Conservation (phyloP, 2,113 vertebrate genomes). For the Spizaetus ornatus region DNA sequence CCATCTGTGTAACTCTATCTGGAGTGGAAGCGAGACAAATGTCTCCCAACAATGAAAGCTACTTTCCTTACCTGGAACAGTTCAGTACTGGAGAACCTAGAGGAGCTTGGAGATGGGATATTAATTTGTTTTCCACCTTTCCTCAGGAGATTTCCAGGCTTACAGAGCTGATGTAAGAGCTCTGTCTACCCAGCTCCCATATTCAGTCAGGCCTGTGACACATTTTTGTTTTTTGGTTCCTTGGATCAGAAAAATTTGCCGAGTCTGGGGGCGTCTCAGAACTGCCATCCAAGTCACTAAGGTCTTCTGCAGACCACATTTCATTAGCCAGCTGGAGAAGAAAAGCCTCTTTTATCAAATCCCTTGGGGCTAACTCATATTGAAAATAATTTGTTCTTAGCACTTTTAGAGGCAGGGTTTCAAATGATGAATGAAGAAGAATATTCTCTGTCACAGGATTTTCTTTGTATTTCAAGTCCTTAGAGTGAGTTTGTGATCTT, state of each 20-base stretch:
- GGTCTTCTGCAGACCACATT: slow-evolving; percentile 10
- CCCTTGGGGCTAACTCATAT: neutral
- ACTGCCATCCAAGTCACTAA: neutral
- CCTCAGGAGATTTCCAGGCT: neutral
- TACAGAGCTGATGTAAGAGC: neutral
- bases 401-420: neutral
- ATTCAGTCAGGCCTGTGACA: neutral
- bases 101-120: neutral
- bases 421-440: slow-evolving; percentile 35
- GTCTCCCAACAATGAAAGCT: neutral
- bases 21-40: neutral
- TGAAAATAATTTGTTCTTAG: slow-evolving; percentile 33
- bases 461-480: slow-evolving; percentile 29
- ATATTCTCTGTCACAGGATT: neutral
- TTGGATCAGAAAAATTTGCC: slow-evolving; percentile 8
- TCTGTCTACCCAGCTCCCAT: neutral
- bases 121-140: slow-evolving; percentile 25
- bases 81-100: neutral
- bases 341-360: slow-evolving; percentile 36
- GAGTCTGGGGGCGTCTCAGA: neutral
- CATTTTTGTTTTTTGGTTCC: neutral
- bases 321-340: slow-evolving; percentile 30
- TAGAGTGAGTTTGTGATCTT: neutral
- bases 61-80: neutral
- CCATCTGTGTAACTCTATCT: neutral